Evolutionary conservation across 2,888 invertebrate species (phyloP).

Genomic region (Melanostoma mellinum): DNA sequence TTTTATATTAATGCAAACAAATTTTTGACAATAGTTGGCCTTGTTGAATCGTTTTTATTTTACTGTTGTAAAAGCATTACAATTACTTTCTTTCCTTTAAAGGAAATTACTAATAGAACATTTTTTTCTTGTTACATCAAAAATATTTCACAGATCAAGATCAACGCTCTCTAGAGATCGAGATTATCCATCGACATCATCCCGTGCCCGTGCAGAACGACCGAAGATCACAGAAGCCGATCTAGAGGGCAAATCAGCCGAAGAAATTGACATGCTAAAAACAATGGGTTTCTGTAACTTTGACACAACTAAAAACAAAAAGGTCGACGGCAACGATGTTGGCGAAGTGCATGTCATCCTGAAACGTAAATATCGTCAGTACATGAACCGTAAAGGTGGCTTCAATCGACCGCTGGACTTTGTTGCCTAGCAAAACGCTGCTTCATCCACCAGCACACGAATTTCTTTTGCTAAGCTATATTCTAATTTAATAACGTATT

Average conservation of each 20-base stretch:
- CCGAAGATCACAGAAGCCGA: conserved; percentile 91
- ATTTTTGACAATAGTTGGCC: too few relatives aligned
- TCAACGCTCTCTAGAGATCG: conserved; percentile 76
- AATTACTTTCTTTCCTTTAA: too few relatives aligned
- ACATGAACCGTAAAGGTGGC: conserved; percentile 99
- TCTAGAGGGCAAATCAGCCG: conserved; percentile 93
- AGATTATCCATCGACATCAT: conserved; percentile 77
- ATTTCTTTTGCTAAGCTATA: conserved; percentile 47
- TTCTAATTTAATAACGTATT: conserved; percentile 49
- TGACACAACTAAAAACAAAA: conserved; percentile 97
- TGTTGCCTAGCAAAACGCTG: conserved; percentile 86
- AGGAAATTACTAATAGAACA: too few relatives aligned
- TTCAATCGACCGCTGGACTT: conserved; percentile 99
- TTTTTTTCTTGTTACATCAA: not conserved
- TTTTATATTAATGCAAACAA: too few relatives aligned
- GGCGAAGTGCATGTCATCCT: conserved; percentile 98
- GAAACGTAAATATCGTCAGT: conserved; percentile 98
- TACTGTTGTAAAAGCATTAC: too few relatives aligned
- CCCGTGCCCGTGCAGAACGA: conserved; percentile 82
- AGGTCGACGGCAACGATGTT: conserved; percentile 95
- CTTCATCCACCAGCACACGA: conserved; percentile 15
- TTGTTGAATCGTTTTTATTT: too few relatives aligned
- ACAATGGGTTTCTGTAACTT: conserved; percentile 98
- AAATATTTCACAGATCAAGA: conserved; percentile 44
- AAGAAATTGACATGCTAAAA: conserved; percentile 97